These are phyloP conservation scores for Volucella inanis DNA, from an alignment of 2,888 invertebrate species.

Conservation along the genomic window DNA sequence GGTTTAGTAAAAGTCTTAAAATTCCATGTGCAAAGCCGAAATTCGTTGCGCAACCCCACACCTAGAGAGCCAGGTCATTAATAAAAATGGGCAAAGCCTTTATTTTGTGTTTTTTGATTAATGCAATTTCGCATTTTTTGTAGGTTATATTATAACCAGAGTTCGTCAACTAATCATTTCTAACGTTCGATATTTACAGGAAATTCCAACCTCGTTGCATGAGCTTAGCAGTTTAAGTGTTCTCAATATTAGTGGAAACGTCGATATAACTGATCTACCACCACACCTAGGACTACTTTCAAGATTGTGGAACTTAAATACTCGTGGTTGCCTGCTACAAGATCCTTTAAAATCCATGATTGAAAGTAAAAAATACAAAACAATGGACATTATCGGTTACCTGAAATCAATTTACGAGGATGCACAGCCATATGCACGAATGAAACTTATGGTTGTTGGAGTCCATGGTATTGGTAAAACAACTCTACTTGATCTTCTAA, in stretches of 20 bases:
- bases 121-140: not conserved
- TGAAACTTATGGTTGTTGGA: conserved; percentile 98
- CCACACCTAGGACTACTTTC: conserved; percentile 97
- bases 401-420: conserved; percentile 94
- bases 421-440: conserved; percentile 95
- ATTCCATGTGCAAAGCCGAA: too few relatives aligned
- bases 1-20: too few relatives aligned
- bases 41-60: too few relatives aligned
- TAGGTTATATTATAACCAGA: not conserved
- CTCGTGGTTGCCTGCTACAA: conserved; percentile 92
- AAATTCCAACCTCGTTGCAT: conserved; percentile 92
- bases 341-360: conserved; percentile 96
- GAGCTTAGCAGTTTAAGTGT: conserved; percentile 95
- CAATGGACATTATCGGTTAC: conserved; percentile 95
- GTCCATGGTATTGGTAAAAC: conserved; percentile 95
- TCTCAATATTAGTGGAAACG: conserved; percentile 90
- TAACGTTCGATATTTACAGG: conserved; percentile 80
- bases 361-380: conserved; percentile 95
- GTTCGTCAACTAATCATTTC: not conserved
- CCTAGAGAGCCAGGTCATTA: not conserved
- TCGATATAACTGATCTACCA: conserved; percentile 93
- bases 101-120: not conserved
- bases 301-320: conserved; percentile 97
- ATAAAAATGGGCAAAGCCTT: not conserved
- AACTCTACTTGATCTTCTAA: conserved; percentile 92